These are phyloP conservation scores for Drosophila mercatorum DNA, from an alignment of 2,888 invertebrate species.

Conservation along the genomic window DNA sequence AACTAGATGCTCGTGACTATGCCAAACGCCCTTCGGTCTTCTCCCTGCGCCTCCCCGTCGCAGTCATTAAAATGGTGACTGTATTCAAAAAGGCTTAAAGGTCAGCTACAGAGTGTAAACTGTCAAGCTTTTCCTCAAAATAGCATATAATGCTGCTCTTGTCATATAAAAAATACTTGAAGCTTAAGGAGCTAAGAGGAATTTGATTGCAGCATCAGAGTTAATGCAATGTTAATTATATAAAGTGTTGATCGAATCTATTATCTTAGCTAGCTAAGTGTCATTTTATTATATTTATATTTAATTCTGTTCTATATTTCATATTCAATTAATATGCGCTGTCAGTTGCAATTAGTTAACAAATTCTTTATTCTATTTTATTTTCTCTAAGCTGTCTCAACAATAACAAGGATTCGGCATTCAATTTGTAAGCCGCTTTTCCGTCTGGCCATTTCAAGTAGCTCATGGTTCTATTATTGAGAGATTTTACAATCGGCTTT, in stretches of 20 bases:
- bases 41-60: conserved; percentile 13
- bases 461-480: not conserved
- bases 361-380: not conserved
- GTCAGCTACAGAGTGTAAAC: conserved; percentile 17
- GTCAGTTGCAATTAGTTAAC: not conserved
- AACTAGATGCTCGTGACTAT: conserved; percentile 35
- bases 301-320: not conserved
- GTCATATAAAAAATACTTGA: too few species aligned
- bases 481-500: not conserved
- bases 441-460: not conserved
- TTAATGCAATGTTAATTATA: too few species aligned
- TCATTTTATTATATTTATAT: too few species aligned
- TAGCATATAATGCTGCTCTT: too few species aligned
- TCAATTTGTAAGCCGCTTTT: not conserved
- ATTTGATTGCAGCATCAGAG: too few species aligned
- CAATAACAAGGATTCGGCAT: not conserved
- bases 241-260: too few species aligned
- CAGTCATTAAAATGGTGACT: conserved; percentile 41
- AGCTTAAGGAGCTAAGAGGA: too few species aligned
- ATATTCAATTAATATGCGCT: not conserved
- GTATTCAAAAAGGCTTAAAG: conserved; percentile 32
- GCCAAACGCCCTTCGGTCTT: conserved; percentile 1
- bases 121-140: not conserved
- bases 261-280: too few species aligned
- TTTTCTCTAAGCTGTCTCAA: not conserved